These are phyloP conservation scores for Suricata suricatta DNA, from an alignment of 2,113 vertebrate species.

Conservation along the genomic window DNA sequence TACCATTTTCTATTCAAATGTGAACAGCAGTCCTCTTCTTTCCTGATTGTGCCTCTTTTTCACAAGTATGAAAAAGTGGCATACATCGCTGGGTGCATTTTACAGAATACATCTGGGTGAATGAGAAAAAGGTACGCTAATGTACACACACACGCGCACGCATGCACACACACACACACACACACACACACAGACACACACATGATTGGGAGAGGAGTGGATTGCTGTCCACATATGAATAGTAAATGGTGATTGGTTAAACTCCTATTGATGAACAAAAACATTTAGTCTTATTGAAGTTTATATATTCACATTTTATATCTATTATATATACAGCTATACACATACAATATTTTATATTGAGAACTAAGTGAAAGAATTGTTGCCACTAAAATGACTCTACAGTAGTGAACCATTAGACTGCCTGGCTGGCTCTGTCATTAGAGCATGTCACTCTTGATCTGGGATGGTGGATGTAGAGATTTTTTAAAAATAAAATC, in stretches of 20 bases:
- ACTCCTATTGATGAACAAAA: not conserved
- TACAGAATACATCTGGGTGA: not conserved
- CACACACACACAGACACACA: not conserved
- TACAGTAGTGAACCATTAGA: not conserved
- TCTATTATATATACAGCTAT: not conserved
- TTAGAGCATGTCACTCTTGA: not conserved
- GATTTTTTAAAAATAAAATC: not conserved
- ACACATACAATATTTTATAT: not conserved
- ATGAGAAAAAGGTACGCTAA: not conserved
- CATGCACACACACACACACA: not conserved
- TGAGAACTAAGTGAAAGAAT: conserved; percentile 15
- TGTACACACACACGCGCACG: not conserved
- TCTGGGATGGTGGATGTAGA: not conserved
- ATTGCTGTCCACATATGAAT: not conserved
- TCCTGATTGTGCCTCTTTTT: not conserved
- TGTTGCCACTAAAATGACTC: not conserved
- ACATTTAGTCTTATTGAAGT: not conserved
- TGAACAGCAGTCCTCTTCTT: not conserved
- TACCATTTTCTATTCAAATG: not conserved
- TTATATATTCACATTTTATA: not conserved
- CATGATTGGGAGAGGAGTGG: not conserved
- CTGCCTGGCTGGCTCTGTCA: not conserved
- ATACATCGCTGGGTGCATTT: not conserved
- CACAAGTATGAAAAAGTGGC: not conserved
- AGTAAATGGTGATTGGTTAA: too few species aligned